phyloP scores from a whole-genome alignment of 2,113 vertebrate species.

The Petroica traversi region DNA sequence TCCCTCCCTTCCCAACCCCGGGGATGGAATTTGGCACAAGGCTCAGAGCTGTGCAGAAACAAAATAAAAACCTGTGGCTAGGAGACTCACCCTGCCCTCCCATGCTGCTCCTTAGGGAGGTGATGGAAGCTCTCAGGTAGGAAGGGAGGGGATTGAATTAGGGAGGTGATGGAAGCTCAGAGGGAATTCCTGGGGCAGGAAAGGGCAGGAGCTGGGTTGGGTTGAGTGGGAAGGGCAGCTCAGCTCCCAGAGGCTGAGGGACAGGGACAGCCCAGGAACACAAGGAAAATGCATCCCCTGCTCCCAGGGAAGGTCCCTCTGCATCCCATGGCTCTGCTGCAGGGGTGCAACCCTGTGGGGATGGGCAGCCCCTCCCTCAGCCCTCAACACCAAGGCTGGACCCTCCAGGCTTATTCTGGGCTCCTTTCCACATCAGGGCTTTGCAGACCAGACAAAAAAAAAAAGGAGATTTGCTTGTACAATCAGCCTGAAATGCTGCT shows the following conservation, averaged over 20 bases:
- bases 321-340: fast-evolving
- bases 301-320: not conserved
- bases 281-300: fast-evolving
- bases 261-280: fast-evolving
- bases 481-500: not conserved
- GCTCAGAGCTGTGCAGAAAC: not conserved
- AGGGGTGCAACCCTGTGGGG: fast-evolving
- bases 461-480: not conserved
- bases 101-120: not conserved
- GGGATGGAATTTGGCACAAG: not conserved
- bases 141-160: not conserved
- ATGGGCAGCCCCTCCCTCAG: not conserved
- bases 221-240: not conserved
- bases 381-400: not conserved
- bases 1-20: not conserved
- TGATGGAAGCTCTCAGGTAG: no score
- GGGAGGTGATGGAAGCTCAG: not conserved
- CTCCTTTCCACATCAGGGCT: not conserved
- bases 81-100: not conserved
- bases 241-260: not conserved
- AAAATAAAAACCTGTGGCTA: not conserved
- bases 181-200: not conserved
- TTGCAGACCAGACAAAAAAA: not conserved
- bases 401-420: fast-evolving
- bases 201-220: not conserved